Base-by-base conservation (phyloP, 2,113 vertebrate species). In the Lamprotornis superbus region DNA sequence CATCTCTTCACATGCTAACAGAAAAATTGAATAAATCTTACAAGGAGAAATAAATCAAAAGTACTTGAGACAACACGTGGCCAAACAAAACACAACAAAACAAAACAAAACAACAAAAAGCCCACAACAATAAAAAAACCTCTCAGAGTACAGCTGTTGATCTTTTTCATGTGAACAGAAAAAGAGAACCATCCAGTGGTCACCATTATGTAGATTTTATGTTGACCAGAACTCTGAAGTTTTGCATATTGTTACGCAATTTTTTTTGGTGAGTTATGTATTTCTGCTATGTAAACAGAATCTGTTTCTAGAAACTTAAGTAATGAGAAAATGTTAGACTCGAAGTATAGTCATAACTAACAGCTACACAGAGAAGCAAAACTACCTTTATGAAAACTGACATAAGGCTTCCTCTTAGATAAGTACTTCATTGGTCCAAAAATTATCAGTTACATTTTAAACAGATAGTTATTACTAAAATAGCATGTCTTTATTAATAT, bases 271-370 rank as follows among this genome's bases (percentile, higher is more conserved):
- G 53, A 84, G 68, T 57, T 49, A 53, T 44, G 8, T 44, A 53
- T 80, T 94, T 88, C 67, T 87, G 15, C 65, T 75, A 35, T 63
- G 73, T 76, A 91, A 82, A 83, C 19, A 59, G 8, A 63, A 92
- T 91, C 74, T 95, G 61, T 28, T 92, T 94, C 91, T 83, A 46
- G 46, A 96, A 93, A 88, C 40, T 87, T 76, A 61, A 74, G 35
- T 6, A 14, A 86, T 79, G 27, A 85, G 69, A 69, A 95, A 96
- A 60, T 16, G 68, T 92, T 92, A 92, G 55, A 77, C 21, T 94
- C 87, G 21, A n/a, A 74, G 20, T 65, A n/a, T 5, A 90, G 80
- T 60, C 49, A 78, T 85, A 94, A 78, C 33, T 77, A 97, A 75
- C 33, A 90, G 42, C 24, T 10, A 78, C 68, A 77, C 31, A 59